These are phyloP conservation scores for Centruroides vittatus DNA, from an alignment of 1,140 invertebrate species.

Conservation along the genomic window DNA sequence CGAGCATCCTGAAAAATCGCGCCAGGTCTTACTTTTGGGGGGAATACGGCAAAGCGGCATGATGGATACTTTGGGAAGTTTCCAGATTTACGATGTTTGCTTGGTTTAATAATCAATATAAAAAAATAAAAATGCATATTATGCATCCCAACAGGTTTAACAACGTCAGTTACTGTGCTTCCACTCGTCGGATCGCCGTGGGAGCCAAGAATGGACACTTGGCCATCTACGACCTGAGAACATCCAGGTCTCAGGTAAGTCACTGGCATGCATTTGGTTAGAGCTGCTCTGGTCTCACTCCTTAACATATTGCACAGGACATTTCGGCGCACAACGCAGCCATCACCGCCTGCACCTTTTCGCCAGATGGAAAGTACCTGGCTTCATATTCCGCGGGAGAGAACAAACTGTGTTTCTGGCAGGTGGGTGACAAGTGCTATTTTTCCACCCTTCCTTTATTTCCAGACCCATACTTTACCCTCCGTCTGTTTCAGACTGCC, in stretches of 20 bases:
- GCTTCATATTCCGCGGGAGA: constrained; percentile 92
- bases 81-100: too few relatives aligned
- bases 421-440: constrained; percentile 48
- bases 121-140: too few relatives aligned
- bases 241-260: constrained; percentile 67
- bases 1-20: too few relatives aligned
- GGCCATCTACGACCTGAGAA: constrained; percentile 88
- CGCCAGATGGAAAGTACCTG: constrained; percentile 92
- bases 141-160: constrained; percentile 29
- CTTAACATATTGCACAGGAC: constrained; percentile 35
- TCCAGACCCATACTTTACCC: not conserved
- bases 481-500: constrained; percentile 38
- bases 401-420: constrained; percentile 95
- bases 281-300: too few relatives aligned
- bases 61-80: too few relatives aligned
- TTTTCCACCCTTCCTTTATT: constrained; percentile 18
- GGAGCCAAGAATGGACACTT: constrained; percentile 82
- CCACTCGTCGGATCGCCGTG: constrained; percentile 86
- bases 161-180: constrained; percentile 70
- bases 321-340: constrained; percentile 71
- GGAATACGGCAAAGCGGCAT: too few relatives aligned
- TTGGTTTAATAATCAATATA: too few relatives aligned
- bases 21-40: too few relatives aligned
- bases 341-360: constrained; percentile 86
- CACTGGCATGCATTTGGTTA: too few relatives aligned